Base-by-base conservation (phyloP, 2,113 vertebrate genomes). In the Condylura cristata region DNA sequence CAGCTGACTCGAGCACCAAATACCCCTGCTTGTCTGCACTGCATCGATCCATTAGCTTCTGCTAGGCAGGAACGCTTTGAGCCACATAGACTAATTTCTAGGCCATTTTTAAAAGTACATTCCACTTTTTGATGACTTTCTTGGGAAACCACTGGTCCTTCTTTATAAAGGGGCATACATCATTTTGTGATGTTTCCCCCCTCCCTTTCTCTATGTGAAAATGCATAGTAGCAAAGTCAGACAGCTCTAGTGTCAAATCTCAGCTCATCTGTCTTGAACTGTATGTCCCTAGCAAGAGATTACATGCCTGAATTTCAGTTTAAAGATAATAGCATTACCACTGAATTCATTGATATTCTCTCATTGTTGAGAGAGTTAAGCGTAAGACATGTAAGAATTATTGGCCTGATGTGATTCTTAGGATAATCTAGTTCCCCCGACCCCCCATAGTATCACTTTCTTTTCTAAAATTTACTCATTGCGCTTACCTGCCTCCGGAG, bases 381-480 rank as follows among this genome's bases (percentile, higher is more conserved):
- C 91, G 61, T 88, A 56, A 46, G 51, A 1, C 74, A 16, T 87
- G 7, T 71, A 86, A 83, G 61, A 83, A 76, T 85, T 91, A 83
- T 53, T 84, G 18, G 20, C 22, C 48, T 71, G 18, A 24, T 91
- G 9, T 79, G 44, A 46, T 81, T 6, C n/a, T 95, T 48, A 83
- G 28, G 6, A 4, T 75, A 60, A 58, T 71, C 44, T 60, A 30
- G 17, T 16, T 74, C 79, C 80, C 61, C 20, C 18, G 28, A 20
- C 28, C 51, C 44, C 71, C n/a, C 14, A 39, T 71, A 65, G 74
- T 75, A 24, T 93, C 41, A 76, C 8, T 91, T 91, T 96, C 26
- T 12, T 70, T 86, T 95, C 88, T 51, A 95, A 94, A 89, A 72
- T 94, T 1, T 82, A 85, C 89, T 86, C 37, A 32, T 90, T 89